These are phyloP conservation scores for Ovis aries DNA, from an alignment of 2,113 vertebrate species.

Conservation along the genomic window ARS-UI_Ramb_v3.0 NC_056056.1:112545001-112545500, in stretches of 20 bases:
- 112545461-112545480: constrained; percentile 82
- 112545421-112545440: constrained; percentile 89
- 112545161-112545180: constrained; percentile 96
- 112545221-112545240: constrained; percentile 93
- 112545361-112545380: constrained; percentile 79
- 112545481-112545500: constrained; percentile 79
- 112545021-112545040: constrained; percentile 89
- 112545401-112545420: constrained; percentile 96
- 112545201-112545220: constrained; percentile 88
- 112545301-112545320: constrained; percentile 97
- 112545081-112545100: constrained; percentile 88
- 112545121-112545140: constrained; percentile 93
- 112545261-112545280: constrained; percentile 96
- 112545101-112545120: constrained; percentile 88
- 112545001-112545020: constrained; percentile 97
- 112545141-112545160: constrained; percentile 94
- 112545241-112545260: constrained; percentile 93
- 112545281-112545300: constrained; percentile 98
- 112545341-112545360: constrained; percentile 87
- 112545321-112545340: constrained; percentile 87
- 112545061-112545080: constrained; percentile 89
- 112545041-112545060: constrained; percentile 85
- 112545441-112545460: constrained; percentile 87
- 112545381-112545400: constrained; percentile 81
- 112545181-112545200: constrained; percentile 92